Base-by-base conservation (phyloP, 2,888 invertebrate genomes). In the Plagiodera versicolora region DNA sequence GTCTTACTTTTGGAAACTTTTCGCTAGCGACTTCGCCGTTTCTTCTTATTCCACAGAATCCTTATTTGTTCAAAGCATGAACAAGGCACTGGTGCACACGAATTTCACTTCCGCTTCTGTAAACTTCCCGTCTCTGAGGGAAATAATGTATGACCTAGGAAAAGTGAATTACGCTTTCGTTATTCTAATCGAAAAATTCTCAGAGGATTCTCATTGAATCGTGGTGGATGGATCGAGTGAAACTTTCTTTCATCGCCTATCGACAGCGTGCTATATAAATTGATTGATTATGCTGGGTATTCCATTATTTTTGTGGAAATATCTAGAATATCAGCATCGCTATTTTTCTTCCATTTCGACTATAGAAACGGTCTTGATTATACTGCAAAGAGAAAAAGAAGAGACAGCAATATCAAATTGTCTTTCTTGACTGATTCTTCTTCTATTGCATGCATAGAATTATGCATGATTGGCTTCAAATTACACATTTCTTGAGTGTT, bases 1-100 rank as follows among this genome's bases (percentile, higher is more conserved):
- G 39, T 39, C 14, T 32, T 56, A 61, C 65, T 65, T 57, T 62
- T 62, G 58, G 58, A 61, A 65, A 65, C 62, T 65, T 65, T 62
- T 56, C 60, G n/a, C 56, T 62, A 30, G 16, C 52, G 60, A 30
- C 51, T 55, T 52, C 35, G 53, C 58, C 52, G 58, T 62, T 63
- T 60, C 65, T 65, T 63, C 62, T 60, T 58, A 60, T 56, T 58
- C 30, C 55, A 58, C 49, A 52, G 46, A 60, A 58, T 65, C 62
- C 63, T 63, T 58, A 62, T 62, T 63, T 39, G 39, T 39, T 39
- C 39, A 39, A 14, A 39, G 39, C n/a, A 39, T 10, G 39, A 39
- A 47, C 52, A 32, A 11, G 11, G 19, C 28, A 57, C 44, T 50
- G 44, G 30, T 30, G 58, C 35, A 35, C 39, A 17, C 32, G 24